phyloP scores from a whole-genome alignment of 2,797 vertebrate species.

The Schizothorax lantsangensis region DNA sequence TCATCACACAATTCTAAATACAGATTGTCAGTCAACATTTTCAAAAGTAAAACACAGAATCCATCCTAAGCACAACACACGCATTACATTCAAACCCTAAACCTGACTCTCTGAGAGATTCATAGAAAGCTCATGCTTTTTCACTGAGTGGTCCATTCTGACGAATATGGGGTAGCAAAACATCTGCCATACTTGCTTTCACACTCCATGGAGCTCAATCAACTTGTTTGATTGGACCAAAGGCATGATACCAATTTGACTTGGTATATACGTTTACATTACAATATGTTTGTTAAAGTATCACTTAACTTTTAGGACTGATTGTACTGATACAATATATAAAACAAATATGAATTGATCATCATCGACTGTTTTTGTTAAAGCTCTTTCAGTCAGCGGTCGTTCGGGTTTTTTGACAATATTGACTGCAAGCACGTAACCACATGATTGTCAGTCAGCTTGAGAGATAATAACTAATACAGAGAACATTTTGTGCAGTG shows the following conservation, averaged over 20 bases:
- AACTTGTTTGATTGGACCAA: not conserved
- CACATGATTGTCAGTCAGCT: constrained; percentile 76
- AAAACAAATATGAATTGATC: constrained; percentile 3
- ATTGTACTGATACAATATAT: not conserved
- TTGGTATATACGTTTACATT: not conserved
- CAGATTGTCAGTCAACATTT: constrained; percentile 80
- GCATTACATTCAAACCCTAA: constrained; percentile 61
- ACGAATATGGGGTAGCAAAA: constrained; percentile 59
- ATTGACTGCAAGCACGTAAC: constrained; percentile 47
- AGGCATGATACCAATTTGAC: not conserved
- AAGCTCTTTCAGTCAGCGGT: constrained; percentile 22
- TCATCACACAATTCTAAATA: constrained; percentile 66
- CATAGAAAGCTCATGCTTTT: constrained; percentile 52
- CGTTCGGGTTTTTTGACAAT: constrained; percentile 43
- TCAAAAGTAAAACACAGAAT: constrained; percentile 64
- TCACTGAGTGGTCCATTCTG: constrained; percentile 64
- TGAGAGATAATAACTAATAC: constrained; percentile 26
- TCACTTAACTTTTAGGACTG: constrained; percentile 1
- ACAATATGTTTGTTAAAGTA: not conserved
- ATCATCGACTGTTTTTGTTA: not conserved
- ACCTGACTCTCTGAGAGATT: constrained; percentile 49
- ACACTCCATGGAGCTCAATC: constrained; percentile 23
- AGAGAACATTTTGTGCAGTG: constrained; percentile 29
- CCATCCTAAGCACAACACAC: constrained; percentile 64
- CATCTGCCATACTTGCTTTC: constrained; percentile 61